Evolutionary conservation across 2,888 invertebrate genomes (phyloP), one percentile per base, ranked within the genome.

Genomic region (Hemicrepidius hirtus): DNA sequence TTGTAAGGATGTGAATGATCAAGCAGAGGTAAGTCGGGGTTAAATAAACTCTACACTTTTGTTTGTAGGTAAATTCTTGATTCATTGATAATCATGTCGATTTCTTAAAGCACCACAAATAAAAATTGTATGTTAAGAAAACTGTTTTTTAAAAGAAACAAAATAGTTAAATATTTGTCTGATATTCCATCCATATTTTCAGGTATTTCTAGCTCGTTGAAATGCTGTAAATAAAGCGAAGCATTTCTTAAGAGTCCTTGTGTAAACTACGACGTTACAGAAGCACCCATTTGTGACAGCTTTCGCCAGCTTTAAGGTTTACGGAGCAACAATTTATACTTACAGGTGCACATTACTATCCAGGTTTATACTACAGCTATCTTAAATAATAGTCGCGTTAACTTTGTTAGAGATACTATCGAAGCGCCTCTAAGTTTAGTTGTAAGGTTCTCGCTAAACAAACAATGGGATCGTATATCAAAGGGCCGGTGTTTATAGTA

Each of bases 391-490:
- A 40, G 40, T 20, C 35, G 21, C 59, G 59, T 59, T 37, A 35
- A 40, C 37, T 12, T 57, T 35, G 50, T 55, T 63, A 46, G 53
- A 65, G 65, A 65, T 65, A 21, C 44, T 65, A 65, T 65, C 65
- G 65, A 50, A 65, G 50, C 32, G 37, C 53, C 41, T 65, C 18
- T 50, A 50, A 21, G 37, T 53, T 65, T 65, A 53, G 37, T 40
- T 50, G 44, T 53, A 53, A 37, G 35, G 40, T 40, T 50, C 37
- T 21, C 46, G 50, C 65, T 65, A 53, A 50, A 65, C 65, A 59
- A 65, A 65, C 65, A 65, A 65, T 65, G 53, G 53, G 24, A 16
- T 53, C 65, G 53, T 65, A 28, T 65, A 49, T 65, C 65, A 65
- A 53, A 65, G 65, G 6, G 40, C 53, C 37, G 35, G 65, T 40